A percentile compares a stretch with the other conserved stretches of the same genome.
These are phyloP conservation scores for Sardinella longiceps DNA, from an alignment of 2,797 vertebrate species.

Conservation along the genomic window DNA sequence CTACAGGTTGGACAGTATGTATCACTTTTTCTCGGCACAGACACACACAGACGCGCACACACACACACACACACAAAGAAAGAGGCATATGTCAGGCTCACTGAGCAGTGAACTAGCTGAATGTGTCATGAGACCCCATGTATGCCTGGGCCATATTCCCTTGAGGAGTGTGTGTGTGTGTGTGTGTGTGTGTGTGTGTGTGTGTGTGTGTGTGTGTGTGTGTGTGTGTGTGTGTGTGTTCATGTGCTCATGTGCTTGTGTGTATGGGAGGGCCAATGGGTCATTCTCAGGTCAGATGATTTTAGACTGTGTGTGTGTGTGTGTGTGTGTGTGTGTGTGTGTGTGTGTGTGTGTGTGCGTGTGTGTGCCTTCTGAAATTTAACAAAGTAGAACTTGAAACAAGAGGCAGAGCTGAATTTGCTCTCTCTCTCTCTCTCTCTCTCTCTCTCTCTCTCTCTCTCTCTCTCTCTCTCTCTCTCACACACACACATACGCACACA, in stretches of 20 bases:
- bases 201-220: constrained; percentile 7
- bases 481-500: neutral
- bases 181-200: neutral
- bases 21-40: neutral
- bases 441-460: no score
- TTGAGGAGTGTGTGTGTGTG: neutral
- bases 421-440: no score
- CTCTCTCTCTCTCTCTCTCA: no score
- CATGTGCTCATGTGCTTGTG: no score
- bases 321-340: neutral
- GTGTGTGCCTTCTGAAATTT: no score
- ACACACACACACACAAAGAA: neutral
- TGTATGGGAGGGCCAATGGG: neutral
- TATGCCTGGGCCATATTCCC: constrained; percentile 22
- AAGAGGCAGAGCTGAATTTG: no score
- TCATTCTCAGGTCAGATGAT: neutral
- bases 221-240: neutral
- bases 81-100: neutral
- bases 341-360: constrained; percentile 65
- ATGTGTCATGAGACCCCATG: neutral
- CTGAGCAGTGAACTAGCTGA: neutral
- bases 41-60: constrained; percentile 42
- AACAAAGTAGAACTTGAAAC: no score
- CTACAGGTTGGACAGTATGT: no score
- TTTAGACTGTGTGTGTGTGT: neutral